Evolutionary conservation across 2,113 vertebrate species (phyloP).

Genomic region (Myotis brandtii): DNA sequence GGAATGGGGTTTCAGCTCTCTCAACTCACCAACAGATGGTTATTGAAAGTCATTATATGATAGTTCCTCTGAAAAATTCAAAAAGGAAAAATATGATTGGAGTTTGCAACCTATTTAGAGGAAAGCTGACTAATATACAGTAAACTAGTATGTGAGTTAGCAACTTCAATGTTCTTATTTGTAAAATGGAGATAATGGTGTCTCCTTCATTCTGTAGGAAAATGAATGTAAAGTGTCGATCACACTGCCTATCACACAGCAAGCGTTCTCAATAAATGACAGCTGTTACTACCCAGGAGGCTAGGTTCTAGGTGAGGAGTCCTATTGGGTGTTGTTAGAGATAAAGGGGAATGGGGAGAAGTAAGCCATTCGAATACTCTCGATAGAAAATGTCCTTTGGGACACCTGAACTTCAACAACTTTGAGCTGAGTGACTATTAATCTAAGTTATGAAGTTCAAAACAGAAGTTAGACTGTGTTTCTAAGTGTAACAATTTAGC

Average conservation of each 20-base stretch:
- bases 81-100: not conserved
- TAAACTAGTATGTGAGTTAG: not conserved
- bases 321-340: not conserved
- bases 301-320: not conserved
- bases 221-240: not conserved
- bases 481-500: not conserved
- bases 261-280: not conserved
- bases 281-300: not conserved
- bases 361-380: not conserved
- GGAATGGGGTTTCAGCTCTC: not conserved
- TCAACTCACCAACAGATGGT: not conserved
- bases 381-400: not conserved
- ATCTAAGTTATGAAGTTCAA: not conserved
- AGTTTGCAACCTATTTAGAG: not conserved
- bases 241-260: not conserved
- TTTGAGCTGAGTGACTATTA: not conserved
- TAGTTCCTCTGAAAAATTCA: slow-evolving; percentile 18
- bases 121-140: not conserved
- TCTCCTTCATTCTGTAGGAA: not conserved
- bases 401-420: not conserved
- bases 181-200: not conserved
- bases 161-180: not conserved
- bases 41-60: not conserved
- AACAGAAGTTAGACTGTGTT: not conserved
- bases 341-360: not conserved